Evolutionary conservation across 2,797 vertebrate genomes (phyloP).

Genomic region (Chlorospingus semifuscus): DNA sequence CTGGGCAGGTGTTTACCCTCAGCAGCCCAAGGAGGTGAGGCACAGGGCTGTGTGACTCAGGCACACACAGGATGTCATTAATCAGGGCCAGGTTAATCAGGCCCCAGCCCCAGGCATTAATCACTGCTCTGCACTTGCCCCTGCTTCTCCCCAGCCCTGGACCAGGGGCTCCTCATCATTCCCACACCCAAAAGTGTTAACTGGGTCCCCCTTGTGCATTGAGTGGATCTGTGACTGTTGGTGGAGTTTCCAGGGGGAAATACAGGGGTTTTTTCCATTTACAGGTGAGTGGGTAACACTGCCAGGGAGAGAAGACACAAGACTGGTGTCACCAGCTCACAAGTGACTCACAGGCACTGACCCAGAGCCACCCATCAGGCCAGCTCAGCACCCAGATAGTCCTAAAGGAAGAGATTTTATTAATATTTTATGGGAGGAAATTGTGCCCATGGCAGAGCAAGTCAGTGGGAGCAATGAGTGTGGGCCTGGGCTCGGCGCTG

Average conservation of each 20-base stretch:
- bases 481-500: not conserved
- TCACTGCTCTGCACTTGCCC: not conserved
- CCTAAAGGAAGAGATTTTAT: not conserved
- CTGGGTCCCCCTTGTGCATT: rapidly evolving
- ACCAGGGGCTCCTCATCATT: not conserved
- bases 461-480: not conserved
- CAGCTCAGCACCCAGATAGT: not conserved
- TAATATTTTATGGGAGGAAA: not conserved
- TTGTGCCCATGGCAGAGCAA: not conserved
- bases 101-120: not conserved
- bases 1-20: not conserved
- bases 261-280: rapidly evolving
- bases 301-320: rapidly evolving
- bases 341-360: not conserved
- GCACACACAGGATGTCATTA: slow-evolving; percentile 32
- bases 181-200: not conserved
- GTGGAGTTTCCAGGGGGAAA: not conserved
- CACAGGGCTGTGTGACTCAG: not conserved
- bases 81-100: not conserved
- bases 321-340: not conserved
- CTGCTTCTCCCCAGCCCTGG: not conserved
- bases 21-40: not conserved
- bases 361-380: not conserved
- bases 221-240: not conserved
- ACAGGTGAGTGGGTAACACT: not conserved